Evolutionary conservation across 2,888 invertebrate species (phyloP).

Genomic region (Fragum fragum): DNA sequence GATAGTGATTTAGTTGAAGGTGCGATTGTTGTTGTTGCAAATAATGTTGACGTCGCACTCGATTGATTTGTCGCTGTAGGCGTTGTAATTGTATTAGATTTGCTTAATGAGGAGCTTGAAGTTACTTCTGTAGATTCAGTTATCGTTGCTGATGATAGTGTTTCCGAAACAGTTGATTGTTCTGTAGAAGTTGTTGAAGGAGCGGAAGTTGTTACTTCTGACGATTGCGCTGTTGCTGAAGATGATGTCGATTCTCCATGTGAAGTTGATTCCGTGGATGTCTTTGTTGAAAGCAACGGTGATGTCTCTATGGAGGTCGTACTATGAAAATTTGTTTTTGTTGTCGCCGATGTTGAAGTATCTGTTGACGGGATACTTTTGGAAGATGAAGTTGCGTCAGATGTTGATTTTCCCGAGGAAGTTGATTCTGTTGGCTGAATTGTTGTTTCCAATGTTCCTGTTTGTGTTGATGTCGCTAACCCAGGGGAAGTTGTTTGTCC

Average conservation of each 20-base stretch:
- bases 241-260: no score
- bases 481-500: not conserved
- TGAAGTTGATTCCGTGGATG: not conserved
- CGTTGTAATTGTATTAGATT: no score
- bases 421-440: not conserved
- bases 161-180: not conserved
- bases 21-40: not conserved
- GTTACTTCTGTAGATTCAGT: not conserved
- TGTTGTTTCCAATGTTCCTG: conserved; percentile 13
- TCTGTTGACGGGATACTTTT: no score
- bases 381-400: no score
- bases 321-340: not conserved
- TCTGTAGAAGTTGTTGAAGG: not conserved
- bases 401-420: no score
- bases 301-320: no score
- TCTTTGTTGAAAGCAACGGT: not conserved
- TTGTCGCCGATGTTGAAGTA: not conserved
- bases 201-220: not conserved
- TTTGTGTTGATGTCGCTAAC: not conserved
- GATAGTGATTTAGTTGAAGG: not conserved
- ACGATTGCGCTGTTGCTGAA: no score
- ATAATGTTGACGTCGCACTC: not conserved
- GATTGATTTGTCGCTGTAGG: not conserved
- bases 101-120: not conserved
- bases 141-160: not conserved